Conservation (phyloP, 2,797 vertebrate genomes). For the Anabas testudineus region DNA sequence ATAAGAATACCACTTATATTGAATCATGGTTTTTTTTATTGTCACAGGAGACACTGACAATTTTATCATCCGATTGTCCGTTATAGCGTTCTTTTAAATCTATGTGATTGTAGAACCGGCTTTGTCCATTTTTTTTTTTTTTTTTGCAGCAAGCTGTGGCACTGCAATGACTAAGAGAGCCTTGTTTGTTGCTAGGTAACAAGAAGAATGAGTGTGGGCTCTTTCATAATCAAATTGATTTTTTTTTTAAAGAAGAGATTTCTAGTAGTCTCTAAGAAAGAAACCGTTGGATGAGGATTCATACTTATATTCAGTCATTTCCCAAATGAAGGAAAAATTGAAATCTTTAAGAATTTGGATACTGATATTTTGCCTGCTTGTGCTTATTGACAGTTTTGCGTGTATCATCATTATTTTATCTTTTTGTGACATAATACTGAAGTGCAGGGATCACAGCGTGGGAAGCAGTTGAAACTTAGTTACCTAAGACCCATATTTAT, state of each 20-base stretch:
- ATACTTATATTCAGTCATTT: conserved; percentile 54
- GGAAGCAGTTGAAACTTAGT: conserved; percentile 27
- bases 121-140: conserved; percentile 66
- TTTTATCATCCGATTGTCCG: conserved; percentile 26
- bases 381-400: conserved; percentile 14
- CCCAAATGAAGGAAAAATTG: conserved; percentile 41
- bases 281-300: conserved; percentile 46
- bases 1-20: neutral
- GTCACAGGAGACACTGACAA: neutral
- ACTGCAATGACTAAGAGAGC: conserved; percentile 84
- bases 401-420: neutral
- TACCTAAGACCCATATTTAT: conserved; percentile 18
- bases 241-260: conserved; percentile 73
- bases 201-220: conserved; percentile 83
- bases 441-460: conserved; percentile 23
- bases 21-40: conserved; percentile 3
- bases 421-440: conserved; percentile 2
- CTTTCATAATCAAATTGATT: conserved; percentile 87
- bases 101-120: conserved; percentile 61
- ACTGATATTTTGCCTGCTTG: conserved; percentile 12
- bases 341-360: conserved; percentile 43
- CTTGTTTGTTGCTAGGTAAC: conserved; percentile 91
- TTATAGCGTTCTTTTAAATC: conserved; percentile 25
- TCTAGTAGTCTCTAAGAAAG: conserved; percentile 68
- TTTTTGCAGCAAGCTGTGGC: conserved; percentile 72